These are phyloP conservation scores for Labeo rohita DNA, from an alignment of 2,113 vertebrate species.

Conservation along the genomic window DNA sequence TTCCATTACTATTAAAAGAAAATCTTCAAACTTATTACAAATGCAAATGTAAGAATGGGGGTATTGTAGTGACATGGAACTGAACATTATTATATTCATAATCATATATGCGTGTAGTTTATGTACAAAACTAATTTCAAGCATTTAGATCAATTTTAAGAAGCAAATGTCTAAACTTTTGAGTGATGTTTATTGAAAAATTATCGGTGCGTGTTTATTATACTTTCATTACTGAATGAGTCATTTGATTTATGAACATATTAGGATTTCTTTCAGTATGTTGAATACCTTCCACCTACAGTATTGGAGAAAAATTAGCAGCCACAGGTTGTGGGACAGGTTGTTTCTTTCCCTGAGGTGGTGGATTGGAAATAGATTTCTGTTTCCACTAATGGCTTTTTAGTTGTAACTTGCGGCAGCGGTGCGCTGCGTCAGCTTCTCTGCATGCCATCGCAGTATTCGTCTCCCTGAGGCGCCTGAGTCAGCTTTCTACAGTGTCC, in stretches of 20 bases:
- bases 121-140: not conserved
- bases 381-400: conserved; percentile 53
- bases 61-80: not conserved
- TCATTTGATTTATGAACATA: not conserved
- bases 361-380: conserved; percentile 46
- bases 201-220: not conserved
- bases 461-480: conserved; percentile 31
- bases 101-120: not conserved
- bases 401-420: conserved; percentile 33
- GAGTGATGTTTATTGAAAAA: not conserved
- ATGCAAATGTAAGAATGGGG: not conserved
- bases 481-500: conserved; percentile 34
- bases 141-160: not conserved
- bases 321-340: not conserved
- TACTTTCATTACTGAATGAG: not conserved
- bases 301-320: not conserved
- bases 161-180: not conserved
- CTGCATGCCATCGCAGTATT: conserved; percentile 35
- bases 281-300: not conserved
- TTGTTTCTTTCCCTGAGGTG: not conserved
- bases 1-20: not conserved
- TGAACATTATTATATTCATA: not conserved
- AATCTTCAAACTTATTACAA: not conserved
- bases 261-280: not conserved
- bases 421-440: conserved; percentile 42